A percentile compares a stretch with the other conserved stretches of the same genome.
Evolutionary conservation across 2,797 vertebrate genomes (phyloP).

Genomic region (Phataginus tricuspis): DNA sequence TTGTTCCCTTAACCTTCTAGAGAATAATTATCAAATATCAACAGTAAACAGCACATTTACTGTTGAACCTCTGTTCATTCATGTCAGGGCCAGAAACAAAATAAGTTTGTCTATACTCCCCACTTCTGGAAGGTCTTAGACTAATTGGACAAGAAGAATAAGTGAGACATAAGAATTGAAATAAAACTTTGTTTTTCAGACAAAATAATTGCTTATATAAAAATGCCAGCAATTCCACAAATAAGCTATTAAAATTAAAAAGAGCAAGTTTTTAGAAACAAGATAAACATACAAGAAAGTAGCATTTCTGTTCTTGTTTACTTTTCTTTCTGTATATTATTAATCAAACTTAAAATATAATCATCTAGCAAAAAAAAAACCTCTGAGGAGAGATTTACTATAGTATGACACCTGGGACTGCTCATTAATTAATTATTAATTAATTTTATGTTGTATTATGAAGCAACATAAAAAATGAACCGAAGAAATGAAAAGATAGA

Average conservation of each 20-base stretch:
- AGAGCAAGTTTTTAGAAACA: neutral
- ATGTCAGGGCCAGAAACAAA: neutral
- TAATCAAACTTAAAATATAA: conserved; percentile 16
- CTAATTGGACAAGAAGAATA: neutral
- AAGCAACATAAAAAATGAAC: neutral
- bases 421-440: neutral
- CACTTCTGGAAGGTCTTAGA: neutral
- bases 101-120: neutral
- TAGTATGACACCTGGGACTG: neutral
- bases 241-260: neutral
- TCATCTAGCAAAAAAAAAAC: neutral
- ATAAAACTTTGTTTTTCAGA: neutral
- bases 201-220: neutral
- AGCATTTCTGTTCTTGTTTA: neutral
- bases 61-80: neutral
- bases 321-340: neutral
- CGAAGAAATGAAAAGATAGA: neutral
- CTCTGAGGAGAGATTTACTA: conserved; percentile 1
- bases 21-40: neutral
- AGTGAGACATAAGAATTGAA: conserved; percentile 2
- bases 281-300: neutral
- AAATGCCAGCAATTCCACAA: neutral
- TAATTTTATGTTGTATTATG: neutral
- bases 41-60: neutral
- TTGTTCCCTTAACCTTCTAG: neutral